Conservation (phyloP, 1,140 invertebrate genomes). For the Magallana ariakensis region DNA sequence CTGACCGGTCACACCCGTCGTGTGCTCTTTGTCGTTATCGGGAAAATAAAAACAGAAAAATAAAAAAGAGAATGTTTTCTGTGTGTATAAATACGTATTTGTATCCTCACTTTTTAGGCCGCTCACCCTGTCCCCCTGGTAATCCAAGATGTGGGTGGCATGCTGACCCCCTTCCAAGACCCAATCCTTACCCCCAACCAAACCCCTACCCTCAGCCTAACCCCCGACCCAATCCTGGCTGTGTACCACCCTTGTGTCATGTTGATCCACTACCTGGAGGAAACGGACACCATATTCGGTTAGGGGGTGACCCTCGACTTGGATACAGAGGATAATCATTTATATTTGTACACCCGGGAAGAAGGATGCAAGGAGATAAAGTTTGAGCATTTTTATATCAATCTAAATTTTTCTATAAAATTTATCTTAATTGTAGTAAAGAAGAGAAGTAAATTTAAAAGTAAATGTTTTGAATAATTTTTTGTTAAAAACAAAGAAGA, state of each 20-base stretch:
- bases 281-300: neutral
- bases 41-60: no score
- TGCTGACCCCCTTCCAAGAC: neutral
- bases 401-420: neutral
- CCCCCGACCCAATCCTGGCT: neutral
- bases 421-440: neutral
- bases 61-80: no score
- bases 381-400: no score
- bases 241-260: neutral
- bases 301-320: neutral
- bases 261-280: neutral
- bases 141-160: neutral
- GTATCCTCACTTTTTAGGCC: no score
- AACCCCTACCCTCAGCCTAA: neutral
- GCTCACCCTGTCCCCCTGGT: neutral
- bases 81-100: no score
- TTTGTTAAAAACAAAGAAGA: no score
- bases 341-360: no score
- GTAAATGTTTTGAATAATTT: no score
- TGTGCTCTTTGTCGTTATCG: no score
- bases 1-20: no score
- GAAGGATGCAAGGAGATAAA: no score
- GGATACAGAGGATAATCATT: neutral
- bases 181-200: neutral
- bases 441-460: no score